phyloP scores from a whole-genome alignment of 2,888 invertebrate species.

The Platycheirus rosarum region DNA sequence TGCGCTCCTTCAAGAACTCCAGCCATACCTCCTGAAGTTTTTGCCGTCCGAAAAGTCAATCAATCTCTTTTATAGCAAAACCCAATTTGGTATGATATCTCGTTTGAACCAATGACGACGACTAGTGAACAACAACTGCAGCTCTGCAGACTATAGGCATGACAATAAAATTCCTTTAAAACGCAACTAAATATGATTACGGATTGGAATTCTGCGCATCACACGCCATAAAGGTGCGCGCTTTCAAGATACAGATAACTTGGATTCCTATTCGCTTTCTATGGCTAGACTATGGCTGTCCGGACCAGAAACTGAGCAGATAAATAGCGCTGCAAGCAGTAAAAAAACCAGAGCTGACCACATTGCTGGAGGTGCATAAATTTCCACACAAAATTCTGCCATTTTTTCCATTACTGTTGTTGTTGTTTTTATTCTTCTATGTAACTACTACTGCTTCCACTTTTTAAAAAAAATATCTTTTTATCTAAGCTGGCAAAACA shows the following conservation, averaged over 20 bases:
- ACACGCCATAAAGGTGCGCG: conserved; percentile 45
- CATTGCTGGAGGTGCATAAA: conserved; percentile 61
- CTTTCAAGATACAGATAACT: conserved; percentile 45
- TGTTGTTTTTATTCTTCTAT: neutral
- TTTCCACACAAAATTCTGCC: conserved; percentile 45
- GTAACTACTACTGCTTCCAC: neutral
- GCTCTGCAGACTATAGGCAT: neutral
- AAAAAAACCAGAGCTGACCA: conserved; percentile 40
- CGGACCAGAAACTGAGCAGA: conserved; percentile 9
- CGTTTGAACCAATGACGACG: neutral
- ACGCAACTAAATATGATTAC: conserved; percentile 58
- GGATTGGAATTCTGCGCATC: conserved; percentile 42
- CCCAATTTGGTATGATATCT: conserved; percentile 32
- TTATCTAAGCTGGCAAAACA: neutral
- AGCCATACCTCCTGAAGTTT: neutral
- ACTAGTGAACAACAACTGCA: neutral
- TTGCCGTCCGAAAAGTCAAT: conserved; percentile 31
- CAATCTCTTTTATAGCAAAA: conserved; percentile 3
- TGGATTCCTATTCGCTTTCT: conserved; percentile 60
- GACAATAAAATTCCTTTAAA: conserved; percentile 52
- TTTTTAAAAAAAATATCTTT: conserved; percentile 4
- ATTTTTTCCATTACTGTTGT: conserved; percentile 9
- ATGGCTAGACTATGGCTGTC: conserved; percentile 48
- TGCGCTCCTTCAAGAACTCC: neutral
- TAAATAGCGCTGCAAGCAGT: neutral